These are phyloP conservation scores for Mimas tiliae DNA, from an alignment of 2,888 invertebrate genomes.

Conservation along the genomic window DNA sequence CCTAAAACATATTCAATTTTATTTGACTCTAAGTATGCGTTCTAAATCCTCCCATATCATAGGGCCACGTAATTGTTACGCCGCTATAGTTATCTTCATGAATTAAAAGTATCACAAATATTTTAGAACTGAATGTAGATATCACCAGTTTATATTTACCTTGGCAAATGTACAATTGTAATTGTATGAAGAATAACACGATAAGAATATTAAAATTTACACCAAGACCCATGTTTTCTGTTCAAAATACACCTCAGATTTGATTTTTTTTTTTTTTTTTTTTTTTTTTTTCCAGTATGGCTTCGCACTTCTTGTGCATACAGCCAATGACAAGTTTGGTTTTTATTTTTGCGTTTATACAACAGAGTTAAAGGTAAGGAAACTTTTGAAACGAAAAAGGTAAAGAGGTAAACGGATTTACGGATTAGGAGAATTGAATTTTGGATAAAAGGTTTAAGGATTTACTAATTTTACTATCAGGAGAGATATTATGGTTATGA, in stretches of 20 bases:
- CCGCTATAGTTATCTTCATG: constrained; percentile 18
- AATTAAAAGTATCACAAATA: constrained; percentile 9
- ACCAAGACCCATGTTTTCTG: constrained; percentile 1
- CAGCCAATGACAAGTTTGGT: no score
- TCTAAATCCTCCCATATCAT: constrained; percentile 58
- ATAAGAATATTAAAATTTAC: constrained; percentile 5
- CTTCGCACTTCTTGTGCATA: no score
- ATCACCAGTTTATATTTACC: constrained; percentile 47
- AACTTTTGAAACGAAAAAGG: no score
- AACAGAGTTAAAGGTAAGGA: no score
- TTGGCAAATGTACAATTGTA: constrained; percentile 47
- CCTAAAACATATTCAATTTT: constrained; percentile 68
- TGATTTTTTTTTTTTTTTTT: not conserved
- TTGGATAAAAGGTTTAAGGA: no score
- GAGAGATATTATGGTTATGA: no score
- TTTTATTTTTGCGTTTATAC: no score
- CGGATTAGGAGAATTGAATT: no score
- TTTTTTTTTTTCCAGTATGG: not conserved
- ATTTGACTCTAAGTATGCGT: constrained; percentile 33
- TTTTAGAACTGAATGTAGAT: not conserved
- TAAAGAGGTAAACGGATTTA: no score
- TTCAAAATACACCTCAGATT: not conserved
- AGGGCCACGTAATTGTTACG: constrained; percentile 76
- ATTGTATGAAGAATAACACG: constrained; percentile 25
- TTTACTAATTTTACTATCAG: no score